Percentiles rank a stretch among this genome's conserved stretches.
phyloP scores from a whole-genome alignment of 1,140 invertebrate species.

The Brachionus rotundiformis region DNA sequence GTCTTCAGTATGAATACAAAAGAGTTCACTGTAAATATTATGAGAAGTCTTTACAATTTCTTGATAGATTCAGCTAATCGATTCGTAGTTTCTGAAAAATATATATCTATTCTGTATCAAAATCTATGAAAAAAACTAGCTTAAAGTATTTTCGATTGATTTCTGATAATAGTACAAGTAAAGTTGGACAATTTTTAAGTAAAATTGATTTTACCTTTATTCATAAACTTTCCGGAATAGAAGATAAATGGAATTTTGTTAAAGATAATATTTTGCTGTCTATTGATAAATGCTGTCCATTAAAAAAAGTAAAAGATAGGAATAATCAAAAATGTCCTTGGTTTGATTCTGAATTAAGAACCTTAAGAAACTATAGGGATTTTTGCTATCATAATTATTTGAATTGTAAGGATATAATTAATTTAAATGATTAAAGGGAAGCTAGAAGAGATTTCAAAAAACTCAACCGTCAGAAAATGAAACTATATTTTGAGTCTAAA shows the following conservation, averaged over 20 bases:
- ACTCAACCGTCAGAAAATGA: no score
- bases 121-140: background rate
- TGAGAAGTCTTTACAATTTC: no score
- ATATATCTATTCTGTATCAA: background rate
- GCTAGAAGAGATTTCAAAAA: no score
- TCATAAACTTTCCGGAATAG: background rate
- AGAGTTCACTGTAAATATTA: no score
- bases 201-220: background rate
- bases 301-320: background rate
- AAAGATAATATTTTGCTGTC: background rate
- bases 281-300: background rate
- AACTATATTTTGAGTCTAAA: no score
- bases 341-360: constrained; percentile 4
- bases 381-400: background rate
- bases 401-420: background rate
- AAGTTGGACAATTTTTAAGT: no score
- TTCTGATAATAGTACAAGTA: no score
- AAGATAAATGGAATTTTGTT: background rate
- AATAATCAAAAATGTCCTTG: background rate
- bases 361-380: background rate
- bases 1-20: no score
- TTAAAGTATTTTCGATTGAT: background rate
- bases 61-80: no score
- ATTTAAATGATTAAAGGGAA: no score
- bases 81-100: no score